Base-by-base conservation (phyloP, 2,888 invertebrate species). In the Chouioia cunea region DNA sequence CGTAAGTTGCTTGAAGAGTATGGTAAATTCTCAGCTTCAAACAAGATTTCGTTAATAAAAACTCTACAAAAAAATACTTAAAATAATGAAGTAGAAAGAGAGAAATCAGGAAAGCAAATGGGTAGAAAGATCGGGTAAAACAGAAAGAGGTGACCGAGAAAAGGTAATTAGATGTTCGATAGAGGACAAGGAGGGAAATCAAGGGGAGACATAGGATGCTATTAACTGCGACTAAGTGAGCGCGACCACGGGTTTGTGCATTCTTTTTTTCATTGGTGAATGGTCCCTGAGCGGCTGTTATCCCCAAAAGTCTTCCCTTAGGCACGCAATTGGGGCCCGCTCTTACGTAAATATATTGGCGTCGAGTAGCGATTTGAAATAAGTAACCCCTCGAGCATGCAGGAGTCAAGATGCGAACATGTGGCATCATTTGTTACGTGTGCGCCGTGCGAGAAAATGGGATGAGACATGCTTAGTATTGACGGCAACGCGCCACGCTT, bases 351-450 rank as follows among this genome's bases (percentile, higher is more conserved):
- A 65, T 77, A 70, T 77, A 75, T 77, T 68, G 72, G 71, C 58
- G 22, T 58, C 71, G 65, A 58, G 66, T 70, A 69, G 66, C 65
- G 66, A 75, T 76, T 79, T 77, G 75, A 79, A 79, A 76, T 77
- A 12, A 12, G 57, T 27, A 22, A 50, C 50, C 27, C 23, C 23
- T 36, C 46, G 69, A 22, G 27, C n/a, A 46, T 47, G 48, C 47
- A 20, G 50, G 77, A 81, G 79, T 80, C 81, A 82, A 85, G 83
- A 83, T 82, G 78, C 78, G 83, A 85, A 83, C 84, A 85, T 85
- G 84, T 85, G 85, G 85, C 83, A 79, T 85, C 83, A 83, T 85
- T 85, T 84, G 83, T 85, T 83, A 84, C 79, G 22, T 36, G 23
- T 43, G 12, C 63, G 65, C 36, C 4, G 36, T 10, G 36, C 54